Conservation (phyloP, 2,797 vertebrate species). For the Sphenodon punctatus region DNA sequence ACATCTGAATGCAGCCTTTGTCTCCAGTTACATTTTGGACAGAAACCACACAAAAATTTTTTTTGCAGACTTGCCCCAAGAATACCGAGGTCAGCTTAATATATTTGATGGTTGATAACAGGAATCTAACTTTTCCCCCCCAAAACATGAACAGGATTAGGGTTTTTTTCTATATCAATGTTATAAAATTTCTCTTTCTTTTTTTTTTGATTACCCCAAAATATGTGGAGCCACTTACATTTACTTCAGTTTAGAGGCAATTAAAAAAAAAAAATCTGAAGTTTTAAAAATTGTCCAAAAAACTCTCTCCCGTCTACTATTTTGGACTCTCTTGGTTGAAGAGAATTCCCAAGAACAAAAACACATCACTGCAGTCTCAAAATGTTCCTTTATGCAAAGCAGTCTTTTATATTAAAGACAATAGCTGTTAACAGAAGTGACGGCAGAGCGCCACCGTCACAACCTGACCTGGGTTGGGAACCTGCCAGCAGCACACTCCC, state of each 20-base stretch:
- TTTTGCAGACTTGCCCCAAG: conserved; percentile 12
- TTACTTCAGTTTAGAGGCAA: rapidly evolving
- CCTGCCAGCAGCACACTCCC: no score
- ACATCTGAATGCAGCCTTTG: no score
- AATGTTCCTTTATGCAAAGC: not conserved
- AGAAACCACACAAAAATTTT: conserved; percentile 37
- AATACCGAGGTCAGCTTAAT: not conserved
- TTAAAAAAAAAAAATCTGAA: not conserved
- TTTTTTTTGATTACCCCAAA: not conserved
- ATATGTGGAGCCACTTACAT: not conserved
- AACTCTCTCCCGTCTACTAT: not conserved
- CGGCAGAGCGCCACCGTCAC: no score
- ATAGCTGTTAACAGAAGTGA: no score
- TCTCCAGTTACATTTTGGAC: conserved; percentile 24
- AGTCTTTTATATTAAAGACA: no score
- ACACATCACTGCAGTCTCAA: not conserved
- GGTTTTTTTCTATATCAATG: not conserved
- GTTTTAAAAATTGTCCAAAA: not conserved
- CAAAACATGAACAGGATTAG: not conserved
- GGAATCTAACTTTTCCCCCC: conserved; percentile 6
- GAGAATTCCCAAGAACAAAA: not conserved
- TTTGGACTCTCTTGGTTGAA: not conserved
- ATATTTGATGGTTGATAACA: not conserved
- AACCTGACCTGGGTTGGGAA: no score
- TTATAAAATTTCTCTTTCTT: not conserved